These are phyloP conservation scores for Bubalus kerabau DNA, from an alignment of 2,113 vertebrate genomes.

Conservation along the genomic window DNA sequence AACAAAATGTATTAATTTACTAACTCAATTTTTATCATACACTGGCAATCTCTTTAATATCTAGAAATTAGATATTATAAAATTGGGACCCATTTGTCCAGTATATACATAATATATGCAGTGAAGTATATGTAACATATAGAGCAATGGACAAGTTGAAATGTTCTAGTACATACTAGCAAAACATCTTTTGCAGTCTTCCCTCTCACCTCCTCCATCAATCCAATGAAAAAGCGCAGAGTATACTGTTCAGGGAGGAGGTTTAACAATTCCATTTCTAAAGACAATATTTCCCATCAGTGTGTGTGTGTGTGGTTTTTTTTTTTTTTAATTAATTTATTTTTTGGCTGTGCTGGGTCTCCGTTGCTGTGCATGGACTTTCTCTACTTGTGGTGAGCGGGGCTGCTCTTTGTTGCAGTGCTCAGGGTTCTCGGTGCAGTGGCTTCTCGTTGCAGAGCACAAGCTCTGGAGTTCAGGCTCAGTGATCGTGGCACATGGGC, in stretches of 20 bases:
- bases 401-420: not conserved
- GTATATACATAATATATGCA: not conserved
- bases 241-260: not conserved
- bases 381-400: not conserved
- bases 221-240: not conserved
- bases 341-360: not conserved
- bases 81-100: not conserved
- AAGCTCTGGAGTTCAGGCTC: not conserved
- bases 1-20: not conserved
- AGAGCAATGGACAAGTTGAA: not conserved
- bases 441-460: not conserved
- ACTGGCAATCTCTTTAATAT: not conserved
- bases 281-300: not conserved
- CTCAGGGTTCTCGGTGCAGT: not conserved
- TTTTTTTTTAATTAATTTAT: not conserved
- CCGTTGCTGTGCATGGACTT: not conserved
- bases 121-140: not conserved
- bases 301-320: not conserved
- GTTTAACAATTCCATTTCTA: not conserved
- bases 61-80: not conserved
- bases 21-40: not conserved
- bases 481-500: not conserved
- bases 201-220: not conserved
- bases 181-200: not conserved
- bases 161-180: not conserved